Evolutionary conservation across 2,888 invertebrate genomes (phyloP).

Genomic region (Polylopha cassiicola): DNA sequence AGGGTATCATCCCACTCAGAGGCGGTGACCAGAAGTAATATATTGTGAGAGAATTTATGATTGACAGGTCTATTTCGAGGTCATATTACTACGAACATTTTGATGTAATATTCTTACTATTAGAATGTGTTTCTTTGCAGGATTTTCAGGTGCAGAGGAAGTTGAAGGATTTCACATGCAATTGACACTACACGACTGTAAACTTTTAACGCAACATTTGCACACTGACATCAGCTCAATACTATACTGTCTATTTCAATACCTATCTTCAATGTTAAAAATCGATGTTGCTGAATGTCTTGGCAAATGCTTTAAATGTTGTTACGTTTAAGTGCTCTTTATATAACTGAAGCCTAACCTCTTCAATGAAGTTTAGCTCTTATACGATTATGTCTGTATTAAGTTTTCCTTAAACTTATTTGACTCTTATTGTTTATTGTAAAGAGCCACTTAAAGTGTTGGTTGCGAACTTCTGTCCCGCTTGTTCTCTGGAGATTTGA

Average conservation of each 20-base stretch:
- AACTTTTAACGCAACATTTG: conserved; percentile 35
- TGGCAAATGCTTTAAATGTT: conserved; percentile 71
- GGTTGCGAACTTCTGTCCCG: conserved; percentile 54
- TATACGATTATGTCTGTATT: not conserved
- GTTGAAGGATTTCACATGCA: conserved; percentile 2
- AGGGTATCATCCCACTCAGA: conserved; percentile 33
- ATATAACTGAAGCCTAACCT: conserved; percentile 26
- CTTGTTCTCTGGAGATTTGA: conserved; percentile 48
- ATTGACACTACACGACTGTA: conserved; percentile 26
- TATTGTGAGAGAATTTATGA: conserved; percentile 1
- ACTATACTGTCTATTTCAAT: conserved; percentile 17
- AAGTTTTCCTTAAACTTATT: not conserved
- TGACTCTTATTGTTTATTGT: conserved; percentile 27
- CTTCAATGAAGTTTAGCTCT: not conserved
- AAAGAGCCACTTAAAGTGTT: conserved; percentile 50
- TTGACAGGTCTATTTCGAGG: too few relatives aligned
- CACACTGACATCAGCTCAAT: conserved; percentile 44
- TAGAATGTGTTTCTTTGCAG: conserved; percentile 1
- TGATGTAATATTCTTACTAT: too few relatives aligned
- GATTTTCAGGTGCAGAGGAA: conserved; percentile 4
- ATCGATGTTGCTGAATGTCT: conserved; percentile 61
- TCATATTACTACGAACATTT: too few relatives aligned
- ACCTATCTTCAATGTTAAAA: conserved; percentile 48
- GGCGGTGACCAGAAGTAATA: conserved; percentile 15
- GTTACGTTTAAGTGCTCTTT: conserved; percentile 44